These are phyloP conservation scores for Sarcophaga carnaria DNA, from an alignment of 2,888 invertebrate genomes.

Conservation along the genomic window DNA sequence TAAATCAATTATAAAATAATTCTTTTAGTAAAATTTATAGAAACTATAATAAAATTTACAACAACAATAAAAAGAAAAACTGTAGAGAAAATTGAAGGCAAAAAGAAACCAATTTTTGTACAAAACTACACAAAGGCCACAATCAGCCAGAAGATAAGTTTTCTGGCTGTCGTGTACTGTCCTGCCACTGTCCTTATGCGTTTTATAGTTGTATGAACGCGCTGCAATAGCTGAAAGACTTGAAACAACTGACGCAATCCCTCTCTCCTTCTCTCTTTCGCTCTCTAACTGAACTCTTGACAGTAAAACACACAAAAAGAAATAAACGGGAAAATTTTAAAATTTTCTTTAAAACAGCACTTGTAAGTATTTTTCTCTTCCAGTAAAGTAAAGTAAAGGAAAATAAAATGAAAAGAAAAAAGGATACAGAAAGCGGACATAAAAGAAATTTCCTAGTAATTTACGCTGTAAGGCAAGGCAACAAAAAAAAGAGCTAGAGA, in stretches of 20 bases:
- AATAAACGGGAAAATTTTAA: not conserved
- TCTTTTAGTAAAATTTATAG: conserved; percentile 24
- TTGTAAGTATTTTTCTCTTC: conserved; percentile 48
- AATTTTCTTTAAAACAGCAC: conserved; percentile 27
- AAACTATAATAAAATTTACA: conserved; percentile 23
- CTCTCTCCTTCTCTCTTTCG: too few species aligned
- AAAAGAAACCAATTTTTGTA: conserved; percentile 49
- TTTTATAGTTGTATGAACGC: conserved; percentile 5
- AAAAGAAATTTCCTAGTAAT: conserved; percentile 39
- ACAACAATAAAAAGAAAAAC: conserved; percentile 6
- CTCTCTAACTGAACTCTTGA: conserved; percentile 11
- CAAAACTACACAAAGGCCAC: conserved; percentile 40
- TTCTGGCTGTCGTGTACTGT: conserved; percentile 1
- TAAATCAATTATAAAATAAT: conserved; percentile 61
- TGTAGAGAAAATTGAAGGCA: not conserved
- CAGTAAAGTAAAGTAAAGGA: not conserved
- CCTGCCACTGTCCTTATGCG: not conserved
- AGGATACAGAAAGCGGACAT: conserved; percentile 8
- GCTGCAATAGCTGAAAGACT: conserved; percentile 29
- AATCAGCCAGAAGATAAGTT: conserved; percentile 51
- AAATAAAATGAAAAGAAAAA: not conserved
- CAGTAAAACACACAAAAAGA: conserved; percentile 10
- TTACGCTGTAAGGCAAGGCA: conserved; percentile 3
- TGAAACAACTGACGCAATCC: conserved; percentile 8
- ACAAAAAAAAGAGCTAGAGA: not conserved